Evolutionary conservation across 2,888 invertebrate genomes (phyloP), one percentile per base, ranked within the genome.

Genomic region (Xestia c-nigrum): DNA sequence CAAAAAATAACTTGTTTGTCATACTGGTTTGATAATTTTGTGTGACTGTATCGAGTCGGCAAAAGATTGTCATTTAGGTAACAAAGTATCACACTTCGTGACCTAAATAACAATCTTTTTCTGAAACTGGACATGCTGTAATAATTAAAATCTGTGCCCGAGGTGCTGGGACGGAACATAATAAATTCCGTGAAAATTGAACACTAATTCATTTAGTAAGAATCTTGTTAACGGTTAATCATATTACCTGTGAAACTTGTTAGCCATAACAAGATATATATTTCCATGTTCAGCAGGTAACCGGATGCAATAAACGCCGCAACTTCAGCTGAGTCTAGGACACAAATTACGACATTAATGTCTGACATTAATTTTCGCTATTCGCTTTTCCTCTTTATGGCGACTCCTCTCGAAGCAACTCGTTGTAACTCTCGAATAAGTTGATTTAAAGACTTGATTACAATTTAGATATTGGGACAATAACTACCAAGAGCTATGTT

Each of bases 271-370:
- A 21, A 66, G n/a, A 19, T 21, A 52, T n/a, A 21, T 52, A 55
- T 57, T 74, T 64, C 63, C 81, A 57, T 52, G 24, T 24, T 50
- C 43, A 46, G 3, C 14, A n/a, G 40, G 75, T 52, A 81, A 69
- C 57, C 66, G 38, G 52, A 80, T 59, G 47, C 68, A 65, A 65
- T 75, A 65, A 82, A 59, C 40, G 82, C 19, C 16, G 12, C n/a
- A 63, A 59, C 24, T 67, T 65, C n/a, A 59, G 19, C 46, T 1
- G 31, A 31, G 19, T 61, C 47, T 61, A 70, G 40, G 14, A 76
- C 77, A 69, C 65, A 66, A 82, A 76, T 69, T 69, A 50, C 52
- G 46, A 66, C 68, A 64, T 72, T 77, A 76, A 76, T 75, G 66
- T 66, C 65, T 43, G 59, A 66, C 50, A 77, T 71, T 46, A 69